Percentiles rank a stretch among this genome's conserved stretches.
phyloP scores from a whole-genome alignment of 23 tunicate genomes.

The Trididemnum nubilum region DNA sequence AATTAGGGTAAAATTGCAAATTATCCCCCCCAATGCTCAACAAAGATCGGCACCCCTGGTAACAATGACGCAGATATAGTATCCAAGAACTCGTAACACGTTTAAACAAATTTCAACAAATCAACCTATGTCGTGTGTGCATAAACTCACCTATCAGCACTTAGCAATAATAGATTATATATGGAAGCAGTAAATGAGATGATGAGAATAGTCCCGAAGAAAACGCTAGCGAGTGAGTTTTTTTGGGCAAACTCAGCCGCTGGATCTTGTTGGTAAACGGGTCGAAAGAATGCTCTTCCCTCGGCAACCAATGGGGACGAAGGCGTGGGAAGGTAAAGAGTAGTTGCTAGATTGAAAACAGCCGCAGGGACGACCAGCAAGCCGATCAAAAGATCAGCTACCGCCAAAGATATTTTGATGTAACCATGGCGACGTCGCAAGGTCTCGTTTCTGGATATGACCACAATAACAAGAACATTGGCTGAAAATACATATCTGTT shows the following conservation, averaged over 20 bases:
- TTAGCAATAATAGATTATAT: slow-evolving; percentile 71
- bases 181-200: slow-evolving; percentile 73
- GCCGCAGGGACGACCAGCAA: slow-evolving; percentile 73
- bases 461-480: slow-evolving; percentile 65
- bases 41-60: too few species aligned
- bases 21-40: too few species aligned
- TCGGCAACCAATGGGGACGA: not conserved
- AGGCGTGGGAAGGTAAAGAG: slow-evolving; percentile 45
- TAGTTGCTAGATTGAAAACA: slow-evolving; percentile 56
- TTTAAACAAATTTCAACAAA: too few species aligned
- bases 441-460: slow-evolving; percentile 46
- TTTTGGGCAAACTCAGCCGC: slow-evolving; percentile 28
- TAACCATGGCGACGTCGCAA: slow-evolving; percentile 75
- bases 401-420: slow-evolving; percentile 89
- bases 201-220: slow-evolving; percentile 74
- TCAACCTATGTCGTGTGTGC: too few species aligned
- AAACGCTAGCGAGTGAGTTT: slow-evolving; percentile 58
- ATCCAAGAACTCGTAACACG: too few species aligned
- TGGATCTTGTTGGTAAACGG: not conserved
- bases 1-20: too few species aligned
- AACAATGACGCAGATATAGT: too few species aligned
- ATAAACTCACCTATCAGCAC: slow-evolving; percentile 89
- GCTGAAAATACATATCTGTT: slow-evolving; percentile 39
- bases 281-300: not conserved
- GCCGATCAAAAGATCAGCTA: slow-evolving; percentile 76